Evolutionary conservation across 2,888 invertebrate species (phyloP).

Genomic region (Epinotia demarniana): DNA sequence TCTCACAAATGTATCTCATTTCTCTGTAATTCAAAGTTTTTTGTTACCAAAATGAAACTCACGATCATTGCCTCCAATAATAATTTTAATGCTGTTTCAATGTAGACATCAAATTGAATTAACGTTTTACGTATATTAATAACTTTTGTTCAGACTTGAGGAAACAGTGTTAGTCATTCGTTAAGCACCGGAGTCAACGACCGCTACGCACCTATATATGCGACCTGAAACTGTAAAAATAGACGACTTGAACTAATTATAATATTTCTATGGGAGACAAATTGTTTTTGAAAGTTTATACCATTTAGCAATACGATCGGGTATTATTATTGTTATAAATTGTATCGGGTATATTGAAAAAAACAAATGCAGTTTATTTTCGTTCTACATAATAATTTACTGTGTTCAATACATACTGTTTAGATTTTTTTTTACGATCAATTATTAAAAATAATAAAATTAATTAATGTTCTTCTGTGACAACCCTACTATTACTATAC

Average conservation of each 20-base stretch:
- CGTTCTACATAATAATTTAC: too few species aligned
- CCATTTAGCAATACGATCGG: background rate
- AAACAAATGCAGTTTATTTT: too few species aligned
- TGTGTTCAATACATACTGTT: too few species aligned
- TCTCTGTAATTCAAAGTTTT: background rate
- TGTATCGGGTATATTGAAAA: too few species aligned
- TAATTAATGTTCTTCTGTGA: too few species aligned
- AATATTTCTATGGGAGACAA: conserved; percentile 26
- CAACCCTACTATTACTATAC: too few species aligned
- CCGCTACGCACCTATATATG: conserved; percentile 33
- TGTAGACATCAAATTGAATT: conserved; percentile 14
- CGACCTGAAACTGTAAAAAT: conserved; percentile 42
- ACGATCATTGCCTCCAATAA: background rate
- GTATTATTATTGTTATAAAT: too few species aligned
- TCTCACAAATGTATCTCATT: too few species aligned
- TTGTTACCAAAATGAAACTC: background rate
- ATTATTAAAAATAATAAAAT: too few species aligned
- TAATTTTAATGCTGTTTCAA: background rate
- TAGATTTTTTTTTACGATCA: too few species aligned
- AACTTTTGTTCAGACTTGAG: conserved; percentile 11
- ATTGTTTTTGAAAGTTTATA: background rate
- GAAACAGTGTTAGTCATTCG: conserved; percentile 30
- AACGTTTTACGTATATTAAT: conserved; percentile 16
- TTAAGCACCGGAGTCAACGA: conserved; percentile 39
- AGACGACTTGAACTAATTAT: conserved; percentile 40